Conservation (phyloP, 2,888 invertebrate genomes). For the Rhingia rostrata region DNA sequence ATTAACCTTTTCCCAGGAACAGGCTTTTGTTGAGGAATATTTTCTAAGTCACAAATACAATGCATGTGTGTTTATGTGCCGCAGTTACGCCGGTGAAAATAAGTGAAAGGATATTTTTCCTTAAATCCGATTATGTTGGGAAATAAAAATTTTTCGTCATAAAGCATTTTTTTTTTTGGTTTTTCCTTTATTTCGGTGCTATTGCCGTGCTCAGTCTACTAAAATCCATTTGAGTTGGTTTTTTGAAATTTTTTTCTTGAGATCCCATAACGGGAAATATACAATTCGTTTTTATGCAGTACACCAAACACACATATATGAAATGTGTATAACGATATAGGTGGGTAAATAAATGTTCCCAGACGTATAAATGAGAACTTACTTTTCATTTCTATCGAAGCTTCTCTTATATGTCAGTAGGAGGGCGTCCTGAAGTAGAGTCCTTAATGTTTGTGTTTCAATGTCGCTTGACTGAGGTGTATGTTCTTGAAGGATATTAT, state of each 20-base stretch:
- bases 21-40: slow-evolving; percentile 31
- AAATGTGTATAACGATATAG: background rate
- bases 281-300: background rate
- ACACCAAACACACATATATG: background rate
- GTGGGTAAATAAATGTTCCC: slow-evolving; percentile 31
- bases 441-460: slow-evolving; percentile 49
- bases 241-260: slow-evolving; percentile 22
- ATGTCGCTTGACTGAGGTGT: slow-evolving; percentile 32
- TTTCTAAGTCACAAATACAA: slow-evolving; percentile 5
- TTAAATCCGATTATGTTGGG: slow-evolving; percentile 65
- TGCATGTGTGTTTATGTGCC: background rate
- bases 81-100: slow-evolving; percentile 37
- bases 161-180: background rate
- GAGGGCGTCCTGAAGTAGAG: background rate
- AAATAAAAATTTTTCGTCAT: slow-evolving; percentile 44
- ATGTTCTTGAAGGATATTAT: slow-evolving; percentile 38
- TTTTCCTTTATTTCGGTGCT: slow-evolving; percentile 4
- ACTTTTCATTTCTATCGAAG: slow-evolving; percentile 30
- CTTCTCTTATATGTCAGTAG: background rate
- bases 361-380: slow-evolving; percentile 54
- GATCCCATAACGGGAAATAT: slow-evolving; percentile 31
- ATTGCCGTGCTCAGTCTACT: slow-evolving; percentile 30
- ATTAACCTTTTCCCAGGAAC: slow-evolving; percentile 25
- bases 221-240: slow-evolving; percentile 35
- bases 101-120: slow-evolving; percentile 64